phyloP scores from a whole-genome alignment of 2,888 invertebrate genomes.

The Microdon myrmicae region DNA sequence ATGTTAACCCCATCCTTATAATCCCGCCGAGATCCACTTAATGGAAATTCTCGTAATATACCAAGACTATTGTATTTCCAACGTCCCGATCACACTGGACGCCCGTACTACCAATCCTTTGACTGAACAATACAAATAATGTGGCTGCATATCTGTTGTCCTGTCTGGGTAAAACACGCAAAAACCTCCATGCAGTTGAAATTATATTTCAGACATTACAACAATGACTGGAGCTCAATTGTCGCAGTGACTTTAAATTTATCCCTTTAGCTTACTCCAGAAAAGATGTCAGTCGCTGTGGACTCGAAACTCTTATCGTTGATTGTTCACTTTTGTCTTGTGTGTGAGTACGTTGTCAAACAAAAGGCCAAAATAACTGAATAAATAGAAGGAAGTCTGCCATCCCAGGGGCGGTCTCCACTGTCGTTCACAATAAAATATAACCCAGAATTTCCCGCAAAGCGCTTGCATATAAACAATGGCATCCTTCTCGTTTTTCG shows the following conservation, averaged over 20 bases:
- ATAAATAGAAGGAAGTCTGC: slow-evolving; percentile 32
- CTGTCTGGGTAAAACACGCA: slow-evolving; percentile 25
- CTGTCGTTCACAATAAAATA: slow-evolving; percentile 51
- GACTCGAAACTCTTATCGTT: too few species aligned
- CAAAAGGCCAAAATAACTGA: slow-evolving; percentile 23
- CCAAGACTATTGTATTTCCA: slow-evolving; percentile 6
- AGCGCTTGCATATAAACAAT: slow-evolving; percentile 47
- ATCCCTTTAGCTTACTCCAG: too few species aligned
- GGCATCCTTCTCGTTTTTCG: slow-evolving; percentile 18
- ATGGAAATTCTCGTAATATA: slow-evolving; percentile 30
- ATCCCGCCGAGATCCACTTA: slow-evolving; percentile 27
- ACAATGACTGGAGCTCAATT: slow-evolving; percentile 32
- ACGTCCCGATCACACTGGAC: slow-evolving; percentile 25
- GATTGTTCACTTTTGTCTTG: background rate
- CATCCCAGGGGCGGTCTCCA: slow-evolving; percentile 32
- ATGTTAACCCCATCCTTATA: slow-evolving; percentile 34
- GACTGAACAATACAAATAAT: slow-evolving; percentile 22
- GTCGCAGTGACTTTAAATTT: slow-evolving; percentile 48
- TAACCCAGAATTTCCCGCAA: slow-evolving; percentile 48
- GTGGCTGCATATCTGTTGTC: slow-evolving; percentile 17
- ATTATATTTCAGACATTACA: slow-evolving; percentile 38
- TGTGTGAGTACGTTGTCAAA: slow-evolving; percentile 24
- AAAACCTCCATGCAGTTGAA: slow-evolving; percentile 43
- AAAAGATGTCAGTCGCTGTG: slow-evolving; percentile 33
- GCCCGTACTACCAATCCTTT: background rate